Conservation (phyloP, 1,140 invertebrate genomes). For the Aleiodes sp. region DNA sequence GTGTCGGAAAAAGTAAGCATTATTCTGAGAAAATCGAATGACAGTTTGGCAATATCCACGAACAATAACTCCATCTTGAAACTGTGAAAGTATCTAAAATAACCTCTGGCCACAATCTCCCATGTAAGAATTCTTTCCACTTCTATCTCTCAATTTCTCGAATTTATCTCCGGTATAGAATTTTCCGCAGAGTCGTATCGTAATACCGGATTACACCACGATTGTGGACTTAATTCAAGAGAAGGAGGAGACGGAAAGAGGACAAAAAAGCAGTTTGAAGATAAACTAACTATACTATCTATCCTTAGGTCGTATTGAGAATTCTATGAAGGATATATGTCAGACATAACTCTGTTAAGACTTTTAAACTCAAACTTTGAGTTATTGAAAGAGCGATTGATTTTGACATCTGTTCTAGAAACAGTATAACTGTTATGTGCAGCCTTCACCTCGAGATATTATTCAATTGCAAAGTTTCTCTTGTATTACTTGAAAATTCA, state of each 20-base stretch:
- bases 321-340: neutral
- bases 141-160: neutral
- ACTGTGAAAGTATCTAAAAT: no score
- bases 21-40: no score
- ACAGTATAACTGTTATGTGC: no score
- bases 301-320: neutral
- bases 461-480: no score
- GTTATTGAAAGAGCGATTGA: neutral
- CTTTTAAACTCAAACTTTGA: neutral
- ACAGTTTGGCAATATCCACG: no score
- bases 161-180: neutral
- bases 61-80: no score
- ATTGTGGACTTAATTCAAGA: neutral
- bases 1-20: no score
- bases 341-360: neutral
- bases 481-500: no score
- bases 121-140: neutral
- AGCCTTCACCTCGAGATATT: no score
- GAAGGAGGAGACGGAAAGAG: neutral
- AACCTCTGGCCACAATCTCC: no score
- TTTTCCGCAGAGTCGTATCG: neutral
- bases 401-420: neutral
- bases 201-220: slow-evolving; percentile 8
- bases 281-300: neutral
- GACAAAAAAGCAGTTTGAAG: neutral